Conservation (phyloP, 2,888 invertebrate species). For the Pocota personata region DNA sequence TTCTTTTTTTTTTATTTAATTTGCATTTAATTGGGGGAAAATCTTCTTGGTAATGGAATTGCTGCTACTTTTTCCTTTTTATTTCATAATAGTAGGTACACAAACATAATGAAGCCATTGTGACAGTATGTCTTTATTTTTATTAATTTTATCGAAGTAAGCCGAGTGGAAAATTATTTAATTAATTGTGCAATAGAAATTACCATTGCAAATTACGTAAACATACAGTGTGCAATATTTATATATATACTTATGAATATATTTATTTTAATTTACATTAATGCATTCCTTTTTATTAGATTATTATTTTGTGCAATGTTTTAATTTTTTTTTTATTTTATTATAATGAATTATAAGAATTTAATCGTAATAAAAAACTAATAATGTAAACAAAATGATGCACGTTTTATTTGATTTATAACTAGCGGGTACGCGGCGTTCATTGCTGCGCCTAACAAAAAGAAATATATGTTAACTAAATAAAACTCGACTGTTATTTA, state of each 20-base stretch:
- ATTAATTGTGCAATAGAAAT: conserved; percentile 55
- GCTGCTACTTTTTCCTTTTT: neutral
- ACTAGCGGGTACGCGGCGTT: no score
- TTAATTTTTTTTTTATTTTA: conserved; percentile 25
- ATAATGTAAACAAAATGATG: neutral
- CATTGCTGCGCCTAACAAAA: no score
- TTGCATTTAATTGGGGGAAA: conserved; percentile 37
- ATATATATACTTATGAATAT: conserved; percentile 5
- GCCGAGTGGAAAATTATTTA: neutral
- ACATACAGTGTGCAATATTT: conserved; percentile 61
- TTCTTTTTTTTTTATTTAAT: conserved; percentile 7
- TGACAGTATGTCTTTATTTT: conserved; percentile 57
- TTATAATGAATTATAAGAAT: conserved; percentile 11
- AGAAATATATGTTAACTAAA: no score
- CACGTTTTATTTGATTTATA: neutral
- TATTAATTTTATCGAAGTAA: conserved; percentile 9
- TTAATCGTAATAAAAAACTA: conserved; percentile 38
- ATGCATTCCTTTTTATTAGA: conserved; percentile 16
- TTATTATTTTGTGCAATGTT: conserved; percentile 20
- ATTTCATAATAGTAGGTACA: neutral
- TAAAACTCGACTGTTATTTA: no score
- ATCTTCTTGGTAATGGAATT: conserved; percentile 44
- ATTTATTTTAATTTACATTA: conserved; percentile 10
- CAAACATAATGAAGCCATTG: conserved; percentile 59
- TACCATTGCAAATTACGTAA: conserved; percentile 54